phyloP scores from a whole-genome alignment of 1,140 invertebrate genomes.

The Neomicropteryx cornuta region DNA sequence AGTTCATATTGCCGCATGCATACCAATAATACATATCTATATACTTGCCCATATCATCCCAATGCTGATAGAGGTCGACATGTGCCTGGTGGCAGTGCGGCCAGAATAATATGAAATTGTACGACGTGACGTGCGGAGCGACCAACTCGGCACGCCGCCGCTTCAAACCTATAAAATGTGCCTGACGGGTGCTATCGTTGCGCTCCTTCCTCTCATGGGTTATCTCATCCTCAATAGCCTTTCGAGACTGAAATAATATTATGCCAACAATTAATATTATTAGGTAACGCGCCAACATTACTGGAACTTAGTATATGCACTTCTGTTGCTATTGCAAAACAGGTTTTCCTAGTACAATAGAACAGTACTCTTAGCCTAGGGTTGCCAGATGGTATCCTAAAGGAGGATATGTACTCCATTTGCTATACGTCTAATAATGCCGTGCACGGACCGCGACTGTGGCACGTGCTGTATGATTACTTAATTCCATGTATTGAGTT shows the following conservation, averaged over 20 bases:
- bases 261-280: neutral
- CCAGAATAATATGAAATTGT: constrained; percentile 33
- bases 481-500: no score
- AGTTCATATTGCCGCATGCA: no score
- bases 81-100: constrained; percentile 33
- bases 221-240: constrained; percentile 13
- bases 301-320: neutral
- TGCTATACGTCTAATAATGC: no score
- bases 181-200: constrained; percentile 21
- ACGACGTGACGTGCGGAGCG: constrained; percentile 10
- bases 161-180: constrained; percentile 24
- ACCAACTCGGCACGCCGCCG: constrained; percentile 22
- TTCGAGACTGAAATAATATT: constrained; percentile 12
- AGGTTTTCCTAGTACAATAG: no score
- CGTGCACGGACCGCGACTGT: no score
- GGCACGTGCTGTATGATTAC: no score
- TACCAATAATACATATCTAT: neutral
- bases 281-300: neutral
- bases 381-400: no score
- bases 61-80: constrained; percentile 32
- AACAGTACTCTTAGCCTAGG: no score
- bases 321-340: neutral
- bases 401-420: no score
- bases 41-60: constrained; percentile 17
- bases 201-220: constrained; percentile 18